Evolutionary conservation across 2,797 vertebrate genomes (phyloP).

Genomic region (Hirundo rustica): DNA sequence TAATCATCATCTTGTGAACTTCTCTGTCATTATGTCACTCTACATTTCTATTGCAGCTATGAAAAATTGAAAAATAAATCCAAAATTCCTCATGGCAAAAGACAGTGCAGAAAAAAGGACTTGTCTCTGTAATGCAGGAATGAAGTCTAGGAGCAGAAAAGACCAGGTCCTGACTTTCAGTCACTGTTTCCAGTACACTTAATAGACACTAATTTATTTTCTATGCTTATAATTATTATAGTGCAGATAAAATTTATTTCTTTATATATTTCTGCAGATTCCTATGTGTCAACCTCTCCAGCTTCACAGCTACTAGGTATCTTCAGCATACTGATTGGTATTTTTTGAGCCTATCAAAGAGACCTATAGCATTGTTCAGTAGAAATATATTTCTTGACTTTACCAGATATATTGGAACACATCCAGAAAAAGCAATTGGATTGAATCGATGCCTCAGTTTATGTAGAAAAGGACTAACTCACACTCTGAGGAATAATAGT

Average conservation of each 20-base stretch:
- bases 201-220: background rate
- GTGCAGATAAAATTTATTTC: background rate
- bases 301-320: background rate
- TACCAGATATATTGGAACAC: background rate
- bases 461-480: background rate
- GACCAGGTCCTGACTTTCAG: background rate
- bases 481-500: background rate
- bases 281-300: background rate
- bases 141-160: background rate
- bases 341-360: background rate
- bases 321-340: accelerated
- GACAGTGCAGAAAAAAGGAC: background rate
- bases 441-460: accelerated
- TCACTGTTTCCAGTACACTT: background rate
- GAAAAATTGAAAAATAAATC: background rate
- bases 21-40: background rate
- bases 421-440: background rate
- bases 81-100: background rate
- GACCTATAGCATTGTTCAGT: background rate
- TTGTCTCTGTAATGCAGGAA: background rate
- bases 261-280: background rate
- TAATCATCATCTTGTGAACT: background rate
- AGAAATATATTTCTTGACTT: background rate
- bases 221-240: background rate
- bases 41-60: background rate